A percentile compares a stretch with the other conserved stretches of the same genome.
phyloP scores from a whole-genome alignment of 2,113 vertebrate species.

The Microcebus lehilahytsara region DNA sequence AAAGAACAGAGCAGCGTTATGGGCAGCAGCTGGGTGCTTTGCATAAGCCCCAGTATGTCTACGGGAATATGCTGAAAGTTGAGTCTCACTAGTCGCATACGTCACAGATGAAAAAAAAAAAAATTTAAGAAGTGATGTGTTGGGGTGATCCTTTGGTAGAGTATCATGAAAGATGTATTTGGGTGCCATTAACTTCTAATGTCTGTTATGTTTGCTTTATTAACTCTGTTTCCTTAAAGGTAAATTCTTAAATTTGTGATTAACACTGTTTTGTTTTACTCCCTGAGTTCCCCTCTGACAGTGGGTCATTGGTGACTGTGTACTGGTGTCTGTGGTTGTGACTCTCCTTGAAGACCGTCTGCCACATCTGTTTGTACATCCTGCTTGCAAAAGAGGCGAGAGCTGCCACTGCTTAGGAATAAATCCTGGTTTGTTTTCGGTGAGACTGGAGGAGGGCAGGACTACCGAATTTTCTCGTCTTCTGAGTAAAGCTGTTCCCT shows the following conservation, averaged over 20 bases:
- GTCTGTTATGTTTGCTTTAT: background rate
- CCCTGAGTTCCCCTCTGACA: background rate
- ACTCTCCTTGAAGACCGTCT: background rate
- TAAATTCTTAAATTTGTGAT: conserved; percentile 21
- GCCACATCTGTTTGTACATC: background rate
- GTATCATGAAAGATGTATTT: background rate
- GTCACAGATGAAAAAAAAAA: background rate
- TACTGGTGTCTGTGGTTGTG: background rate
- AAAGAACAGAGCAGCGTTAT: background rate
- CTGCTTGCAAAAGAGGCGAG: background rate
- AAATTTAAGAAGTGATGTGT: background rate
- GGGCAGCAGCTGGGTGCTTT: background rate
- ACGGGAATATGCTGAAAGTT: background rate
- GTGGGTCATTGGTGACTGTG: background rate
- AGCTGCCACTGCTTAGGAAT: background rate
- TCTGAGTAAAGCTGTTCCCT: background rate
- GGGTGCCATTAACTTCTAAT: background rate
- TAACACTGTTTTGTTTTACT: background rate
- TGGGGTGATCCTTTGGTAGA: background rate
- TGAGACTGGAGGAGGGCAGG: background rate
- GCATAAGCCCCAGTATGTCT: background rate
- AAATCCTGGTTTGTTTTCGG: background rate
- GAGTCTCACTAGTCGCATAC: background rate
- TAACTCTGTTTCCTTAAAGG: conserved; percentile 45
- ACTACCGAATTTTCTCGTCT: background rate